These are phyloP conservation scores for Gopherus evgoodei DNA, from an alignment of 2,113 vertebrate species.

Conservation along the genomic window DNA sequence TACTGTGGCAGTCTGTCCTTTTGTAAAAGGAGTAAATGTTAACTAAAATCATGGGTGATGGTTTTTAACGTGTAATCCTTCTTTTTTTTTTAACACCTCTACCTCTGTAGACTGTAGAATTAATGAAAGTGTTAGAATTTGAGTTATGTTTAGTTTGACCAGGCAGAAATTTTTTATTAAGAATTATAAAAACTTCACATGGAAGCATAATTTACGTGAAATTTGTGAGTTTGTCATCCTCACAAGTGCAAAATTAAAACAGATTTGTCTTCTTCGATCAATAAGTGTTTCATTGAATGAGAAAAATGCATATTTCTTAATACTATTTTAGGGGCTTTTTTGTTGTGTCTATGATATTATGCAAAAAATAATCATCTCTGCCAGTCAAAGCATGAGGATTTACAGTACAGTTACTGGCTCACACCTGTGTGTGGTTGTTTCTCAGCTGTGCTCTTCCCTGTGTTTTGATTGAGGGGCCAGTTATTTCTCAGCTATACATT, in stretches of 20 bases:
- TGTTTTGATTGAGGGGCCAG: not conserved
- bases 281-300: not conserved
- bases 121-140: not conserved
- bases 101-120: not conserved
- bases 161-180: not conserved
- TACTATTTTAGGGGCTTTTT: not conserved
- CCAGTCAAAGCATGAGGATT: not conserved
- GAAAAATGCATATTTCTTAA: not conserved
- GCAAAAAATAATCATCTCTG: slow-evolving; percentile 29
- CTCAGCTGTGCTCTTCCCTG: slow-evolving; percentile 43
- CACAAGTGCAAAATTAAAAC: not conserved
- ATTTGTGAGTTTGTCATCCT: not conserved
- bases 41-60: not conserved
- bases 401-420: slow-evolving; percentile 31
- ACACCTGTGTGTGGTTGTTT: slow-evolving; percentile 56
- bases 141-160: not conserved
- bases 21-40: not conserved
- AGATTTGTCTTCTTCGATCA: not conserved
- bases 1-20: accelerated
- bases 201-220: not conserved
- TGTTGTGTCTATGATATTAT: not conserved
- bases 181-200: not conserved
- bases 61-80: not conserved
- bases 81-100: not conserved
- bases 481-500: slow-evolving; percentile 37